Evolutionary conservation across 1,140 invertebrate species (phyloP).

Genomic region (Drosophila aff.): DNA sequence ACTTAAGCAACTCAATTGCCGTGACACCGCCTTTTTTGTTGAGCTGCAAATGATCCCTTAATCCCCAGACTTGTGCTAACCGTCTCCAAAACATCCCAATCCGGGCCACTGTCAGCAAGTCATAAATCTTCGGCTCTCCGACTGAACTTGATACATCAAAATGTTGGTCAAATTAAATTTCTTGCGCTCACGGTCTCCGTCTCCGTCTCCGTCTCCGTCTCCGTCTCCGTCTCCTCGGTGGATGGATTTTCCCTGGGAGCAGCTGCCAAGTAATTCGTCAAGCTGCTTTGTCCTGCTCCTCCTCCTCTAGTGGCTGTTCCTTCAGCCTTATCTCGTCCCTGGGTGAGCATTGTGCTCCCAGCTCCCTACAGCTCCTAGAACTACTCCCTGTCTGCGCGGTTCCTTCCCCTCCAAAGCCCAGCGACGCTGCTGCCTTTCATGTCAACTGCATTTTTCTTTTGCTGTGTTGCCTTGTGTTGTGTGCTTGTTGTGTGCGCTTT

Average conservation of each 20-base stretch:
- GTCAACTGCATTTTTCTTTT: slow-evolving; percentile 77
- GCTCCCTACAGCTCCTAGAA: background rate
- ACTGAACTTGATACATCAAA: slow-evolving; percentile 59
- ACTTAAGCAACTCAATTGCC: slow-evolving; percentile 1
- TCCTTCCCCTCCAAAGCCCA: background rate
- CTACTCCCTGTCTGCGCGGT: slow-evolving; percentile 16
- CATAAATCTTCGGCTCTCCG: slow-evolving; percentile 49
- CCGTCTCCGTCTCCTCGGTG: background rate
- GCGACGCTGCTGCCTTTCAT: slow-evolving; percentile 57
- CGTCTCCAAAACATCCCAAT: slow-evolving; percentile 13
- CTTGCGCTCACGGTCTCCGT: slow-evolving; percentile 21
- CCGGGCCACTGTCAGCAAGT: slow-evolving; percentile 42
- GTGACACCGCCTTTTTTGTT: slow-evolving; percentile 2
- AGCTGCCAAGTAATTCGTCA: slow-evolving; percentile 78
- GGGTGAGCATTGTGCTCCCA: slow-evolving; percentile 30
- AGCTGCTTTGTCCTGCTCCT: slow-evolving; percentile 65
- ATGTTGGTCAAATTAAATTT: slow-evolving; percentile 77
- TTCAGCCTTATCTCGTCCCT: slow-evolving; percentile 26
- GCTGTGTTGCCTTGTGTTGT: slow-evolving; percentile 43
- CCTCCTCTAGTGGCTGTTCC: slow-evolving; percentile 23
- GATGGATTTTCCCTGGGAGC: slow-evolving; percentile 31
- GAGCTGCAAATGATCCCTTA: slow-evolving; percentile 34
- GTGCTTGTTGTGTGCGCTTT: slow-evolving; percentile 67
- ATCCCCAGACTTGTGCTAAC: slow-evolving; percentile 20
- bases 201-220: slow-evolving; percentile 3